phyloP scores from a whole-genome alignment of 1,140 invertebrate species.

The Oscheius sp. region DNA sequence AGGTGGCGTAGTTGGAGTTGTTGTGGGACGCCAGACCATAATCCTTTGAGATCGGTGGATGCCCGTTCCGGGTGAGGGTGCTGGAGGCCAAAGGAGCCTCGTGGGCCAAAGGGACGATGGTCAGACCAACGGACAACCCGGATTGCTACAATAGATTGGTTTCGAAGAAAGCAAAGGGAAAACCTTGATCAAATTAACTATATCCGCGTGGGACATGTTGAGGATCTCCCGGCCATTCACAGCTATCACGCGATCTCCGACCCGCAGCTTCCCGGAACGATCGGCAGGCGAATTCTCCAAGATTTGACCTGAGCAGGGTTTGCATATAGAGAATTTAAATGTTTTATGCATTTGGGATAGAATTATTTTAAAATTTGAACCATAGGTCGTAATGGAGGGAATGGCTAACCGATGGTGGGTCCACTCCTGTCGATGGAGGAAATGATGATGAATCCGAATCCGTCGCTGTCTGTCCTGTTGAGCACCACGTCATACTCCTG shows the following conservation, averaged over 20 bases:
- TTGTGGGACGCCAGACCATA: no score
- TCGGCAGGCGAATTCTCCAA: constrained; percentile 92
- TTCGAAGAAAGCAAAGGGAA: no score
- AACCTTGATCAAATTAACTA: constrained; percentile 53
- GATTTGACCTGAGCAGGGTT: constrained; percentile 84
- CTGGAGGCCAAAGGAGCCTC: constrained; percentile 12
- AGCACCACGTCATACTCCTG: constrained; percentile 78
- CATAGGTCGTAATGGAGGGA: neutral
- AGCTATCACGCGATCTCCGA: constrained; percentile 91
- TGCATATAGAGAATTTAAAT: constrained; percentile 21
- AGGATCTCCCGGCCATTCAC: constrained; percentile 90
- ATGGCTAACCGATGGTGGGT: constrained; percentile 80
- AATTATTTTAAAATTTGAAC: no score
- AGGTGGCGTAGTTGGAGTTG: constrained; percentile 7
- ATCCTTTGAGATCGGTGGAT: no score
- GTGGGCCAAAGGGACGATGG: constrained; percentile 49
- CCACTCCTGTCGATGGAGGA: constrained; percentile 89
- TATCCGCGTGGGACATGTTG: constrained; percentile 85
- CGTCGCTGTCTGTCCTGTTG: constrained; percentile 84
- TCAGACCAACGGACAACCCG: constrained; percentile 50
- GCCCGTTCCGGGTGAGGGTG: constrained; percentile 11
- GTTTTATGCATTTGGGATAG: no score
- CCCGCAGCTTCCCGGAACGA: constrained; percentile 79
- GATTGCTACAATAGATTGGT: constrained; percentile 41
- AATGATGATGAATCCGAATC: constrained; percentile 97